These are phyloP conservation scores for Leptopterna dolabrata DNA, from an alignment of 2,888 invertebrate genomes.

Conservation along the genomic window DNA sequence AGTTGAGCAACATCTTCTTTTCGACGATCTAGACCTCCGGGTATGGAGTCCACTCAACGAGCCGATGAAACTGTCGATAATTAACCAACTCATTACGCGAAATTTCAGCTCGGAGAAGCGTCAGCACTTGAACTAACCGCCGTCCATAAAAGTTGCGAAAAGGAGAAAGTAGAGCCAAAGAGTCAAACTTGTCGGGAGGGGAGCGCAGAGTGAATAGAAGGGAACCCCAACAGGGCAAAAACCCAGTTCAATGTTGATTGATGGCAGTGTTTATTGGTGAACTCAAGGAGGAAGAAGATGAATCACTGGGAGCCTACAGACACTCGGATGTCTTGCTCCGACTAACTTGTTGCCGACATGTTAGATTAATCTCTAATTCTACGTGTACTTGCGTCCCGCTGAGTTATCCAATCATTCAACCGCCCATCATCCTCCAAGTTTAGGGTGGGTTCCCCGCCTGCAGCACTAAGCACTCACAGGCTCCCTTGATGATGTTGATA, in stretches of 20 bases:
- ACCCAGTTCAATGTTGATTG: conserved; percentile 58
- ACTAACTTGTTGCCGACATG: conserved; percentile 55
- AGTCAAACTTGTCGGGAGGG: conserved; percentile 20
- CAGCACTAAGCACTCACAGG: neutral
- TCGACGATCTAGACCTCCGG: neutral
- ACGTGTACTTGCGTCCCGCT: conserved; percentile 32
- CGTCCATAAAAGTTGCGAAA: neutral
- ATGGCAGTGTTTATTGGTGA: conserved; percentile 58
- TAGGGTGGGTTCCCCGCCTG: neutral
- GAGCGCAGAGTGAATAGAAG: neutral
- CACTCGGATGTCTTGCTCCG: conserved; percentile 51
- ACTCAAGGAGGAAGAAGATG: conserved; percentile 57
- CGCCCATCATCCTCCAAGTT: conserved; percentile 38
- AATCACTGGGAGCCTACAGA: conserved; percentile 54
- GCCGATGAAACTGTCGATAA: neutral
- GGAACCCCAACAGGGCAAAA: conserved; percentile 47
- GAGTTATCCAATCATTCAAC: conserved; percentile 50
- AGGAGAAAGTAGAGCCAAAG: neutral
- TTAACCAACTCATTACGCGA: neutral
- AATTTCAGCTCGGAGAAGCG: neutral
- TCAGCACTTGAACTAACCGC: neutral
- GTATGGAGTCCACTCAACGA: neutral
- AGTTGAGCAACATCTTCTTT: neutral
- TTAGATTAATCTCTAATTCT: conserved; percentile 54
- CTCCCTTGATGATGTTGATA: neutral